These are phyloP conservation scores for Aspidiotus destructor DNA, from an alignment of 2,888 invertebrate genomes.

Conservation along the genomic window DNA sequence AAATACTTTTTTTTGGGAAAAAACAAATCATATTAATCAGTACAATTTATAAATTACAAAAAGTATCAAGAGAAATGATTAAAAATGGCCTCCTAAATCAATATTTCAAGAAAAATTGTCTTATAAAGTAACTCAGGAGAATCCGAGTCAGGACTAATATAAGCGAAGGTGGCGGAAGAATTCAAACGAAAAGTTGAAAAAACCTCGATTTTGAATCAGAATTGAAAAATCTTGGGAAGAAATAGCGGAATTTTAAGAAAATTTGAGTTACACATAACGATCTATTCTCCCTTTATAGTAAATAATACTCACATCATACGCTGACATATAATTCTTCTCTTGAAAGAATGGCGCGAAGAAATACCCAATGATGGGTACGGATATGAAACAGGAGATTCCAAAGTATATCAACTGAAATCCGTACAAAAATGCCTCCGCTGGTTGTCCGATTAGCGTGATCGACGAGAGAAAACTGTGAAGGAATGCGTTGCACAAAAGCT, in stretches of 20 bases:
- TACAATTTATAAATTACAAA: background rate
- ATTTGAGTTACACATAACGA: too few species aligned
- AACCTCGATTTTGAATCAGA: too few species aligned
- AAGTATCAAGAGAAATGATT: background rate
- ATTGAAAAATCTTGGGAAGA: too few species aligned
- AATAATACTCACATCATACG: constrained; percentile 42
- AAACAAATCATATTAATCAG: background rate
- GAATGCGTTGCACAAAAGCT: too few species aligned
- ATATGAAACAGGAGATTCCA: constrained; percentile 39
- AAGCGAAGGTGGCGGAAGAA: too few species aligned
- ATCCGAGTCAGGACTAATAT: too few species aligned
- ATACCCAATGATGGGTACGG: constrained; percentile 42
- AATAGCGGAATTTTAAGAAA: too few species aligned
- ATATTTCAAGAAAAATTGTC: background rate
- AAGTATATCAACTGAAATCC: constrained; percentile 43
- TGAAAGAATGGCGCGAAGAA: constrained; percentile 45
- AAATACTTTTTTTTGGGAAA: constrained; percentile 40
- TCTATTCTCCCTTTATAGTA: background rate
- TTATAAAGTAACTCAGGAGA: too few species aligned
- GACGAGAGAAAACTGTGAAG: constrained; percentile 45
- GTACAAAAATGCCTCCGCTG: constrained; percentile 46
- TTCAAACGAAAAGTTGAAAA: too few species aligned
- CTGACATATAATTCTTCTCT: constrained; percentile 42
- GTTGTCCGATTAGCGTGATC: constrained; percentile 47
- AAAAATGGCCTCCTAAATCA: background rate